phyloP scores from a whole-genome alignment of 2,888 invertebrate species.

The Volucella zonaria region DNA sequence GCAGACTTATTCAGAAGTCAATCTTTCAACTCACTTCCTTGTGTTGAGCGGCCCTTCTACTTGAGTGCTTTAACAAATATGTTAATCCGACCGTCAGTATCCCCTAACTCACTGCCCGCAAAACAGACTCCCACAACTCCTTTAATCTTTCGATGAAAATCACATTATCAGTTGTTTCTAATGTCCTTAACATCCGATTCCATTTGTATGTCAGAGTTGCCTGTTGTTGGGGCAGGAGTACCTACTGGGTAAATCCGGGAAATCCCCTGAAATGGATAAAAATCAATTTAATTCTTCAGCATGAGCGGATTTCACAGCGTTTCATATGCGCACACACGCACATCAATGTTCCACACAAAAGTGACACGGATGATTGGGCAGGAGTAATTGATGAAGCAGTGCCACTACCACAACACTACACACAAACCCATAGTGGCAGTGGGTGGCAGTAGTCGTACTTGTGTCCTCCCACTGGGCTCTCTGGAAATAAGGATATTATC shows the following conservation, averaged over 20 bases:
- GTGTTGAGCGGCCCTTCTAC: too few relatives aligned
- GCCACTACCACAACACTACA: not conserved
- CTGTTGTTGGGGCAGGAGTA: not conserved
- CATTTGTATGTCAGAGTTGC: not conserved
- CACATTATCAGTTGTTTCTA: slow-evolving; percentile 18
- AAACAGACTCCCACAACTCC: too few relatives aligned
- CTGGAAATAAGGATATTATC: slow-evolving; percentile 52
- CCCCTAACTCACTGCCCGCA: too few relatives aligned
- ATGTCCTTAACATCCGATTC: slow-evolving; percentile 31
- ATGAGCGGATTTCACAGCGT: slow-evolving; percentile 39
- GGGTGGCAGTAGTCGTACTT: too few relatives aligned
- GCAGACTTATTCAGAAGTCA: too few relatives aligned
- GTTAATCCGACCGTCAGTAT: too few relatives aligned
- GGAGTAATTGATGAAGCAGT: slow-evolving; percentile 65
- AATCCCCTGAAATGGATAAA: slow-evolving; percentile 44
- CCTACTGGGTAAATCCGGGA: slow-evolving; percentile 8
- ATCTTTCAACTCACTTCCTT: too few relatives aligned
- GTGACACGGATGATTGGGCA: slow-evolving; percentile 61
- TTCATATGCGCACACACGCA: slow-evolving; percentile 26
- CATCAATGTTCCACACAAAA: slow-evolving; percentile 43
- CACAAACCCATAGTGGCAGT: not conserved
- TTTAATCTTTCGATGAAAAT: too few relatives aligned
- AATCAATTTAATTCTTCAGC: slow-evolving; percentile 68
- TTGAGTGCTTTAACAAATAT: too few relatives aligned
- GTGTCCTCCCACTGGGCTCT: slow-evolving; percentile 10